Base-by-base conservation (phyloP, 2,888 invertebrate genomes). In the Orthosia gracilis region DNA sequence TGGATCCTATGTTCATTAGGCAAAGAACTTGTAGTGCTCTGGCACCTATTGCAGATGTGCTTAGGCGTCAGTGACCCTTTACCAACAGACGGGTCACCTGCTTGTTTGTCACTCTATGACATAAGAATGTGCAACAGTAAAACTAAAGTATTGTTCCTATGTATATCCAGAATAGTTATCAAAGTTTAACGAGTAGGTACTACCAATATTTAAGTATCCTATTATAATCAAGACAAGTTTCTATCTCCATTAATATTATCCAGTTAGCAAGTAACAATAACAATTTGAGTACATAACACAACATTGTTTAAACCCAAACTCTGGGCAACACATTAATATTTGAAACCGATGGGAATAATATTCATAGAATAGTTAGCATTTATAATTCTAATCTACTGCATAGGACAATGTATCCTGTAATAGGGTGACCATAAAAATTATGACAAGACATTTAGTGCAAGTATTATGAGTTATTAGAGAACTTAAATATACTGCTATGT, bases 341-440 rank as follows among this genome's bases (percentile, higher is more conserved):
- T 79, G 76, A 80, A 72, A 78, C 83, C 86, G 70, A 85, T 85
- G 84, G 80, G 85, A 83, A 85, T 87, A 84, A 83, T 88, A 88
- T 90, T 89, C 90, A 88, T 87, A 65, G 85, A 74, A 76, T 87
- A 88, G 87, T 90, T 90, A 89, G 86, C 86, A 90, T 89, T 90
- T 87, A 89, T 89, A 88, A 91, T 91, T 89, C 85, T 85, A 82
- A 89, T 87, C 85, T 85, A 80, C 84, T 78, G 85, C 68, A 81
- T 69, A 49, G 84, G 82, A 78, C 78, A 75, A 77, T 80, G 84
- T 80, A 80, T 82, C 69, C 73, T 59, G 65, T 76, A 66, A 49
- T 79, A 79, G 86, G 84, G 87, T 88, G 86, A 73, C 87, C 82
- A 69, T 77, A 26, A 64, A 58, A 49, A 66, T 69, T 57, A 59